These are phyloP conservation scores for Rhogogaster chlorosoma DNA, from an alignment of 2,888 invertebrate species.

Conservation along the genomic window DNA sequence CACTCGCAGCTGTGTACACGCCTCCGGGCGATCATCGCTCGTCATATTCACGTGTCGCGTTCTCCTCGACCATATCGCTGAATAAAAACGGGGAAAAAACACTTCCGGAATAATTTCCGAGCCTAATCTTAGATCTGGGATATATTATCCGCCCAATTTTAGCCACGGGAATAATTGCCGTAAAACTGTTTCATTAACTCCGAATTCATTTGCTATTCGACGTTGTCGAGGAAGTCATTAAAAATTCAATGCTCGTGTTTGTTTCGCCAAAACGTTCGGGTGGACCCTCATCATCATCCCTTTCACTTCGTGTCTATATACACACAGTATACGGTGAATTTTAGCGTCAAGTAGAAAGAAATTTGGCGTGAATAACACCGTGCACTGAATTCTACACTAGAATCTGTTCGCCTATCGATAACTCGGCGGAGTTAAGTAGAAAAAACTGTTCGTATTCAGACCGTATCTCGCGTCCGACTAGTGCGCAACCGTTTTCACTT, in stretches of 20 bases:
- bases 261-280: background rate
- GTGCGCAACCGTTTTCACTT: background rate
- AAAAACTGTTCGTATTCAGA: background rate
- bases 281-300: background rate
- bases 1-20: background rate
- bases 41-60: too few species aligned
- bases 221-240: constrained; percentile 11
- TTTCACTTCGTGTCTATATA: background rate
- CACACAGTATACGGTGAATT: background rate
- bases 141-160: background rate
- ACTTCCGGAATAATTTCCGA: too few species aligned
- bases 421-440: background rate
- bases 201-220: background rate
- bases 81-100: too few species aligned
- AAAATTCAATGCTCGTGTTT: constrained; percentile 40
- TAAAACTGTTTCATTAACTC: background rate
- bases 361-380: background rate
- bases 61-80: too few species aligned
- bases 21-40: too few species aligned
- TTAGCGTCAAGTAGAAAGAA: background rate
- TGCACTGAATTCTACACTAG: background rate
- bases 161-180: background rate
- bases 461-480: background rate
- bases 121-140: too few species aligned
- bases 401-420: background rate